These are phyloP conservation scores for Linhomoeus sp. DNA, from an alignment of 2,888 invertebrate genomes.

Conservation along the genomic window DNA sequence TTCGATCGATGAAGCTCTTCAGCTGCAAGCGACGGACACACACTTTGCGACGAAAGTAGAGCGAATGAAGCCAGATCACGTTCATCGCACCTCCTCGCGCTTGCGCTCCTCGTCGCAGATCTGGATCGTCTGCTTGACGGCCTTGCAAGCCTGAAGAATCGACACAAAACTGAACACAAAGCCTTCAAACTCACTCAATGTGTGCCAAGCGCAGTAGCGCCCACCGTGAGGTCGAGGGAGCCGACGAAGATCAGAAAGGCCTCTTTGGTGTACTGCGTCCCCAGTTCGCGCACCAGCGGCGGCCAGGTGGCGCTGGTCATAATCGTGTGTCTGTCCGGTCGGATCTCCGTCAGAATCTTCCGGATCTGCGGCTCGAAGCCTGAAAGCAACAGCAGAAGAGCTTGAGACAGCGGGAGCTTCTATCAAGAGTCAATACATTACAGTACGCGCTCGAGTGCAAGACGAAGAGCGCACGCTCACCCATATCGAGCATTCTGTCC, in stretches of 20 bases:
- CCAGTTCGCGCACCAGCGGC: conserved; percentile 57
- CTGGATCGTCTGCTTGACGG: conserved; percentile 57
- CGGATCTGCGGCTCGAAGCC: conserved; percentile 45
- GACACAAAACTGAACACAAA: too few species aligned
- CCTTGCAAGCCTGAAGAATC: conserved; percentile 48
- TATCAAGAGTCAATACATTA: too few species aligned
- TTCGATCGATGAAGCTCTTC: conserved; percentile 46
- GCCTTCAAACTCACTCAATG: too few species aligned
- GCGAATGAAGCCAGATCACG: too few species aligned
- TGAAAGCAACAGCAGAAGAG: too few species aligned
- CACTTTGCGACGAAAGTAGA: too few species aligned
- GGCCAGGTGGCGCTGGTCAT: conserved; percentile 97
- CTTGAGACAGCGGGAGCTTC: too few species aligned
- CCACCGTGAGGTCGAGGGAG: conserved; percentile 49
- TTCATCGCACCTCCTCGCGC: conserved; percentile 40
- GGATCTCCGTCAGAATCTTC: conserved; percentile 53
- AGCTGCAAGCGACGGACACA: conserved; percentile 33
- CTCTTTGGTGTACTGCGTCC: conserved; percentile 63
- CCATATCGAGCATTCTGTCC: conserved; percentile 44
- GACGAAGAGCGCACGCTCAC: too few species aligned
- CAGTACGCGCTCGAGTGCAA: too few species aligned
- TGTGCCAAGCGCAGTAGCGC: too few species aligned
- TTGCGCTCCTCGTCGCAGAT: conserved; percentile 54
- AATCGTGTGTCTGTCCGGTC: conserved; percentile 75
- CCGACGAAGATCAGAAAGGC: conserved; percentile 79